phyloP scores from a whole-genome alignment of 2,113 vertebrate species.

The Oriolus oriolus region DNA sequence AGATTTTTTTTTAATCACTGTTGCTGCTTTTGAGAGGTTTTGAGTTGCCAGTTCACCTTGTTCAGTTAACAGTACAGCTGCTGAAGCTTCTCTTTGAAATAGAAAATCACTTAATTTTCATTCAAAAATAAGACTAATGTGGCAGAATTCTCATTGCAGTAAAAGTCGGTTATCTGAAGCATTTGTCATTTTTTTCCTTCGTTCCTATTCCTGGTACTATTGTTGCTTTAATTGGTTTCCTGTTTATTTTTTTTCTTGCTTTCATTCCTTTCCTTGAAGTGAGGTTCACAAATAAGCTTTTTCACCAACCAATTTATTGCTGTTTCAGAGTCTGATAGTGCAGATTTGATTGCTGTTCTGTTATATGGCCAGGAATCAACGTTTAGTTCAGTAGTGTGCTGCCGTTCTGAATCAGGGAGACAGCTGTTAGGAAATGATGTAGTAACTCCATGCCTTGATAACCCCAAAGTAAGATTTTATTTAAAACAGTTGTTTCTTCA shows the following conservation, averaged over 20 bases:
- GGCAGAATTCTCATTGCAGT: background rate
- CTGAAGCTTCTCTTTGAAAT: background rate
- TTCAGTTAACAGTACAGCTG: background rate
- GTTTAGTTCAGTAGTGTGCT: background rate
- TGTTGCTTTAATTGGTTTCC: slow-evolving; percentile 19
- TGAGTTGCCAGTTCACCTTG: background rate
- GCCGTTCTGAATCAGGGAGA: background rate
- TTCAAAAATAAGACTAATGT: background rate
- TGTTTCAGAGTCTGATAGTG: background rate
- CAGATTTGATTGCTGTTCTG: background rate
- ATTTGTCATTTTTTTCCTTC: background rate
- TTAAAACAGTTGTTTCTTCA: background rate
- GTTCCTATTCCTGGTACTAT: background rate
- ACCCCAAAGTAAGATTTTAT: background rate
- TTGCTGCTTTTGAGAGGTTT: background rate
- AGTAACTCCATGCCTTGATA: background rate
- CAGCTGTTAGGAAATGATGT: background rate
- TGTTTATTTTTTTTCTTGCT: background rate
- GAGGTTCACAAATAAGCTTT: background rate
- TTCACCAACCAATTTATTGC: background rate
- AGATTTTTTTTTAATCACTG: background rate
- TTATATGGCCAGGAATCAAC: background rate
- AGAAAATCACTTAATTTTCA: background rate
- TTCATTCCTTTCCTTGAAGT: background rate
- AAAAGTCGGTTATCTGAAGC: background rate